Evolutionary conservation across 2,888 invertebrate species (phyloP).

Genomic region (Rhimphoctona megacephalus): DNA sequence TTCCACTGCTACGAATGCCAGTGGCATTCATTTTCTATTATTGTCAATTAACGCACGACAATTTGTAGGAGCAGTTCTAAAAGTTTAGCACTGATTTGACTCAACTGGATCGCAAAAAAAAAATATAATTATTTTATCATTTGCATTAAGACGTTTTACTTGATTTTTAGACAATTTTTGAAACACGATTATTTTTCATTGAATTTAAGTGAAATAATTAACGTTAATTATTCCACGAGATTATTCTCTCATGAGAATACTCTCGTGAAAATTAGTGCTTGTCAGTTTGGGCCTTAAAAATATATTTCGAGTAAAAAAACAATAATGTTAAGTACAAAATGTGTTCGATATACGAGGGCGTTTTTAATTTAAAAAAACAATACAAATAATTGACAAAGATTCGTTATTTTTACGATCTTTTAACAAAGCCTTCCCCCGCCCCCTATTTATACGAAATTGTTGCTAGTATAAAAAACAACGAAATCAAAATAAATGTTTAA

Average conservation of each 20-base stretch:
- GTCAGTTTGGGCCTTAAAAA: constrained; percentile 6
- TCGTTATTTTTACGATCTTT: constrained; percentile 59
- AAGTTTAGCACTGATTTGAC: not conserved
- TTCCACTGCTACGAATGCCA: not conserved
- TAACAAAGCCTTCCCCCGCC: constrained; percentile 29
- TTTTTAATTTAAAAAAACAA: constrained; percentile 35
- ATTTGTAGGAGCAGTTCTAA: not conserved
- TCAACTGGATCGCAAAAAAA: constrained; percentile 8
- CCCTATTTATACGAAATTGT: constrained; percentile 60
- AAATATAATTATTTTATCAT: not conserved
- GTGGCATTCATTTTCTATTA: not conserved
- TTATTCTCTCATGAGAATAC: not conserved
- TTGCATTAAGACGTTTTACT: not conserved
- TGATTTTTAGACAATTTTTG: not conserved
- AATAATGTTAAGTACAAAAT: constrained; percentile 66
- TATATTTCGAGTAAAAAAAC: constrained; percentile 33
- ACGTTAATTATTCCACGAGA: not conserved
- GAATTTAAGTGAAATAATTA: not conserved
- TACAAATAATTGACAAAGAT: constrained; percentile 9
- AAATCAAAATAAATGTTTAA: constrained; percentile 62
- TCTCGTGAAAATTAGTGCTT: not conserved
- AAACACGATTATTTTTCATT: not conserved
- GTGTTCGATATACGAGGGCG: constrained; percentile 60
- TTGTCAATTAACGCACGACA: not conserved
- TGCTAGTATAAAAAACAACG: constrained; percentile 55